Conservation (phyloP, 2,888 invertebrate genomes). For the Apamea epomidion region DNA sequence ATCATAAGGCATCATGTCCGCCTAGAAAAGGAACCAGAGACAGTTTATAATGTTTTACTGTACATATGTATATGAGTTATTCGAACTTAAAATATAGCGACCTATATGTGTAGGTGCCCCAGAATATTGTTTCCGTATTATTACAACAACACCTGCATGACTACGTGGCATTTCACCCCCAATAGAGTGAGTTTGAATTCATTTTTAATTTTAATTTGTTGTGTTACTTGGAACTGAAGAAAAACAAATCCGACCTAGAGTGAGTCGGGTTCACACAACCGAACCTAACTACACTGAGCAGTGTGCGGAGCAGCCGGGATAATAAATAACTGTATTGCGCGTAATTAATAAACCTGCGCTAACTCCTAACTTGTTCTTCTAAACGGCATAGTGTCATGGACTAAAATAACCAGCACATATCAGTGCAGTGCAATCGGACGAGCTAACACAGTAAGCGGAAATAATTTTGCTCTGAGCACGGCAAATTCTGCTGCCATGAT, state of each 20-base stretch:
- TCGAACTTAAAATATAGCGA: background rate
- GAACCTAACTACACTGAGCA: background rate
- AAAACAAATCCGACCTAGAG: background rate
- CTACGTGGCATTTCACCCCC: background rate
- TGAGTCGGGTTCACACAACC: background rate
- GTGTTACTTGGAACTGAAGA: background rate
- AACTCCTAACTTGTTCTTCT: background rate
- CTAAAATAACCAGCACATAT: background rate
- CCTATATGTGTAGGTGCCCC: too few species aligned
- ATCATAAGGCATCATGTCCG: background rate
- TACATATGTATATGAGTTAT: too few species aligned
- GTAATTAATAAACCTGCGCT: background rate
- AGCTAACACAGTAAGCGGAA: background rate
- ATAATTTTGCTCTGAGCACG: background rate
- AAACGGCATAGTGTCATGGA: background rate
- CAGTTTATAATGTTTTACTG: background rate
- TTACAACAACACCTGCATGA: constrained; percentile 14
- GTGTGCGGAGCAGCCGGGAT: background rate
- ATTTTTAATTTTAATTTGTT: background rate
- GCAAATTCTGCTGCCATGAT: background rate
- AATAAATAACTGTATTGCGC: background rate
- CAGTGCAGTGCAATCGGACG: background rate
- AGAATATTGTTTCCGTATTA: background rate
- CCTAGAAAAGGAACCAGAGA: background rate
- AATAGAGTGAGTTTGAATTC: background rate